Evolutionary conservation across 2,113 vertebrate genomes (phyloP).

Genomic region (Craseonycteris thonglongyai): DNA sequence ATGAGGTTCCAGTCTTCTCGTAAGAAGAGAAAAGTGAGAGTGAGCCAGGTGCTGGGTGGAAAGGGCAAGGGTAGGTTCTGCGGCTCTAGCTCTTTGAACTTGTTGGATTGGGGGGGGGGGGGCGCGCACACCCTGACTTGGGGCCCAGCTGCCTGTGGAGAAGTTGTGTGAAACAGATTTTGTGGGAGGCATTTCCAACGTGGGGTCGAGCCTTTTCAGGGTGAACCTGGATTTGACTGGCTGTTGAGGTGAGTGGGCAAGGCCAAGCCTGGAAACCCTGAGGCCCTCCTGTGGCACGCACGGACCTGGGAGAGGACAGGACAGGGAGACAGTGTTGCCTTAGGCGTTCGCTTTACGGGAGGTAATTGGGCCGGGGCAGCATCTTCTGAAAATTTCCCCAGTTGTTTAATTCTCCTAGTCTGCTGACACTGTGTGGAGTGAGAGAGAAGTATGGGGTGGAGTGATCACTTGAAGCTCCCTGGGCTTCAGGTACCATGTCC

Average conservation of each 20-base stretch:
- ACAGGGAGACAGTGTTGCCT: neutral
- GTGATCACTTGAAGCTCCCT: neutral
- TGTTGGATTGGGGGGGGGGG: neutral
- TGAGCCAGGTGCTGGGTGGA: rapidly evolving
- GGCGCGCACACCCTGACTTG: neutral
- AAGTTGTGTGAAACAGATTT: neutral
- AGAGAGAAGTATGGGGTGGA: neutral
- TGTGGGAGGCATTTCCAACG: neutral
- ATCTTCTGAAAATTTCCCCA: neutral
- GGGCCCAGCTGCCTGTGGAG: neutral
- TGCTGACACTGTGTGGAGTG: neutral
- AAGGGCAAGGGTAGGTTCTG: neutral
- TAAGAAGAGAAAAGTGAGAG: neutral
- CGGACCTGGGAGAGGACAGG: too few species aligned
- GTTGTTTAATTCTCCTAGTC: neutral
- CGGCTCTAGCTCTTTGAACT: neutral
- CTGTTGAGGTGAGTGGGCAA: neutral
- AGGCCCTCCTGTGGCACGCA: too few species aligned
- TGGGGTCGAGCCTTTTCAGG: neutral
- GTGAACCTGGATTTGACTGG: neutral
- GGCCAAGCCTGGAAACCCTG: neutral
- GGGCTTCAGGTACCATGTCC: neutral
- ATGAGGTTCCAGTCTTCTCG: neutral
- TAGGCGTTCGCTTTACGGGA: neutral
- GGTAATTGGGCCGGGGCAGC: neutral